Evolutionary conservation across 2,113 vertebrate species (phyloP).

Genomic region (Centropus unirufus): DNA sequence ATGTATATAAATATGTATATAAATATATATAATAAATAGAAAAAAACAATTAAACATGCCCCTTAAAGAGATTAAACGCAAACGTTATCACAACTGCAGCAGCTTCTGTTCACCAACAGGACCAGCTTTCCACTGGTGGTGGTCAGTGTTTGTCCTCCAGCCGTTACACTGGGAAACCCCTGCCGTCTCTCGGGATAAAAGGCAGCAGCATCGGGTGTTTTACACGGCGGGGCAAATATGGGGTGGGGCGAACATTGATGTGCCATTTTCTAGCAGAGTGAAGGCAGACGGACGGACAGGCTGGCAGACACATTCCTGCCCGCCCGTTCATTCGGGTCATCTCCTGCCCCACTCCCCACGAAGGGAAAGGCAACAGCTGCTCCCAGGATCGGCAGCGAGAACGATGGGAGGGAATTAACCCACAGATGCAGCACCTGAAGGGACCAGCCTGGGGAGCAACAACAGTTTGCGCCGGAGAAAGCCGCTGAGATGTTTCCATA

Average conservation of each 20-base stretch:
- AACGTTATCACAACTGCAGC: not conserved
- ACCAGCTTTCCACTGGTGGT: not conserved
- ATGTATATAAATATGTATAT: too few relatives aligned
- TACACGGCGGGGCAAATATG: not conserved
- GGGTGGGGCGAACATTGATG: too few relatives aligned
- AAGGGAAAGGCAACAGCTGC: conserved; percentile 69
- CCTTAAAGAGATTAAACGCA: not conserved
- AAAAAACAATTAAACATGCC: not conserved
- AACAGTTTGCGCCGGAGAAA: conserved; percentile 39
- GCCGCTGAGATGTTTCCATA: conserved; percentile 64
- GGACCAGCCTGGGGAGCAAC: conserved; percentile 59
- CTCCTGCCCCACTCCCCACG: conserved; percentile 35
- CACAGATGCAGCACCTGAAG: conserved; percentile 70
- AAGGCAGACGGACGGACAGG: conserved; percentile 19
- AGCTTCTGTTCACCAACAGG: not conserved
- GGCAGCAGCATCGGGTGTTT: not conserved
- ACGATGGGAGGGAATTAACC: conserved; percentile 65
- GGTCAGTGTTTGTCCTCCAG: not conserved
- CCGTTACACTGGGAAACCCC: not conserved
- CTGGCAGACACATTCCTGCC: not conserved
- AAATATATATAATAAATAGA: too few relatives aligned
- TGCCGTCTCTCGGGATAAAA: not conserved
- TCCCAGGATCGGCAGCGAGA: conserved; percentile 54
- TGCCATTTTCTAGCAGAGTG: not conserved
- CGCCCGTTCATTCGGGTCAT: conserved; percentile 57